Evolutionary conservation across 2,888 invertebrate genomes (phyloP).

Genomic region (Phymatocera aterrima): DNA sequence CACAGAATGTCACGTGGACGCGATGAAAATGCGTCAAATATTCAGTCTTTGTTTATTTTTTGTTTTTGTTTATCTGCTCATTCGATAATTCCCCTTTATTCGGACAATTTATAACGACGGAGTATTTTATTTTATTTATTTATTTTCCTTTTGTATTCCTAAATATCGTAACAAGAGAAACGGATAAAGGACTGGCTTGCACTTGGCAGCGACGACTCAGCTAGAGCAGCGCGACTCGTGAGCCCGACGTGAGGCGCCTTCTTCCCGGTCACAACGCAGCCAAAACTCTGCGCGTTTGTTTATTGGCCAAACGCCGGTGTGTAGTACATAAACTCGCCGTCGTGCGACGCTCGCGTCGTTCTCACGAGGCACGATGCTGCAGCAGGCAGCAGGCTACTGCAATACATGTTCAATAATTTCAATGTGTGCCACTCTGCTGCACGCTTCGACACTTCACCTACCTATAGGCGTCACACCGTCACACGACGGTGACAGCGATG

Average conservation of each 20-base stretch:
- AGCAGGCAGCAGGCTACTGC: background rate
- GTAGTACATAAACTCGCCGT: background rate
- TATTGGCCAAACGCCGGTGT: constrained; percentile 54
- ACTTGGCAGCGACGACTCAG: background rate
- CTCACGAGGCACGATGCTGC: background rate
- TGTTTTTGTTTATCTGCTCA: background rate
- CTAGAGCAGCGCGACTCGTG: constrained; percentile 22
- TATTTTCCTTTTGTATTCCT: background rate
- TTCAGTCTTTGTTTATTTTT: background rate
- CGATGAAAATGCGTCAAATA: background rate
- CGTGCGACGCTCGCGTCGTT: constrained; percentile 47
- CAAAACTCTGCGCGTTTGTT: constrained; percentile 57
- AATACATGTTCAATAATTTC: background rate
- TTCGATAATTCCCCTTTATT: background rate
- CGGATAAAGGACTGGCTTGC: background rate
- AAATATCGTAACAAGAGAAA: background rate
- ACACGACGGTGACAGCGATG: constrained; percentile 5
- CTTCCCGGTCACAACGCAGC: constrained; percentile 4
- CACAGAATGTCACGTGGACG: background rate
- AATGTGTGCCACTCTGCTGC: background rate
- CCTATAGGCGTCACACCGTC: constrained; percentile 46
- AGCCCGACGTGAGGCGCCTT: constrained; percentile 34
- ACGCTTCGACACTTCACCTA: background rate
- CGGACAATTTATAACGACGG: too few relatives aligned
- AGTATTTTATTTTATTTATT: too few relatives aligned